Percentiles rank a stretch among this genome's conserved stretches.
Conservation (phyloP, 2,113 vertebrate genomes). For the Lucifuga dentata region DNA sequence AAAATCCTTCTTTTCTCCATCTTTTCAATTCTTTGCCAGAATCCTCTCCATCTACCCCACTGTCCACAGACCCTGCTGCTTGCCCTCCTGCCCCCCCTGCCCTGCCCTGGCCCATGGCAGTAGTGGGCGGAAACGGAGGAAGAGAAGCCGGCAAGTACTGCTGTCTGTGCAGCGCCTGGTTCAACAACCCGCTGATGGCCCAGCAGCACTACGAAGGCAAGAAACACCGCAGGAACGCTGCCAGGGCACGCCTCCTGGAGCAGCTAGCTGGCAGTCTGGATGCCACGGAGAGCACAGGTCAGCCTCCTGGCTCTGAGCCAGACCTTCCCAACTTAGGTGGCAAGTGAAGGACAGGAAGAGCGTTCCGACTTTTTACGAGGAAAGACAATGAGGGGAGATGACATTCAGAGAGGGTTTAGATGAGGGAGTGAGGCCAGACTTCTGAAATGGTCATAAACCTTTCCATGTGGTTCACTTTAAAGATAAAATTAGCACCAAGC, state of each 20-base stretch:
- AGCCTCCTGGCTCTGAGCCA: constrained; percentile 47
- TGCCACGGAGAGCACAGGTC: constrained; percentile 84
- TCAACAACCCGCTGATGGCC: constrained; percentile 89
- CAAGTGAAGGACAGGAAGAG: constrained; percentile 43
- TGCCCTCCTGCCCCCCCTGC: constrained; percentile 66
- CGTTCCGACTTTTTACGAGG: constrained; percentile 37
- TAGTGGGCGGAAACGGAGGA: constrained; percentile 70
- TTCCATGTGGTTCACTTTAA: constrained; percentile 39
- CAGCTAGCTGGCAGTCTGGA: constrained; percentile 85
- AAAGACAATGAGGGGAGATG: constrained; percentile 59
- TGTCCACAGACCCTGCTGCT: constrained; percentile 68
- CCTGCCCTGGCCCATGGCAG: constrained; percentile 61
- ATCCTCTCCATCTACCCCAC: constrained; percentile 78
- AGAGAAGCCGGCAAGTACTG: constrained; percentile 85
- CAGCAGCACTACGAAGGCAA: constrained; percentile 89
- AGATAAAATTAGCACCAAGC: constrained; percentile 45
- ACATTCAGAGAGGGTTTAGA: constrained; percentile 42
- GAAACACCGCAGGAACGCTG: constrained; percentile 86
- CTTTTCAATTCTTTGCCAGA: constrained; percentile 67
- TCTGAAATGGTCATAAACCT: constrained; percentile 38
- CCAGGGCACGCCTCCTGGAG: constrained; percentile 83
- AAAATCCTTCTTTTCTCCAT: neutral
- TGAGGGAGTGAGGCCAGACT: constrained; percentile 15
- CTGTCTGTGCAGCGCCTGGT: constrained; percentile 86
- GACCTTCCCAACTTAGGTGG: constrained; percentile 29